These are phyloP conservation scores for Cryptoleucopteryx plumbea DNA, from an alignment of 2,113 vertebrate genomes.

Conservation along the genomic window DNA sequence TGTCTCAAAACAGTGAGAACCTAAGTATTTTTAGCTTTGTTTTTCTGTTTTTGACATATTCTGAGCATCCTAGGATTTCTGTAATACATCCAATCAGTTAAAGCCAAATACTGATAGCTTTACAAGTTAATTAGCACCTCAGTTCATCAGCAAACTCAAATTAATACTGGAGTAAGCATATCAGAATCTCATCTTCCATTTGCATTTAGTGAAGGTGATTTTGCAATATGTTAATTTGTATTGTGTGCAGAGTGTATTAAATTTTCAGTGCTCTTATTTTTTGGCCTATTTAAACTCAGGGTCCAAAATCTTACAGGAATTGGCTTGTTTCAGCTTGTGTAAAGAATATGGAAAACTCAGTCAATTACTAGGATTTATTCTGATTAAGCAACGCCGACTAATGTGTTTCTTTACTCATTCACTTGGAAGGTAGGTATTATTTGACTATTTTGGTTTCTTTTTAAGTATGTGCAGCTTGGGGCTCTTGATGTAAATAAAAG, in stretches of 20 bases:
- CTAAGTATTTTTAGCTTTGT: slow-evolving; percentile 1
- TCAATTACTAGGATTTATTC: neutral
- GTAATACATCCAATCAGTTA: slow-evolving; percentile 7
- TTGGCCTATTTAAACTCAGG: neutral
- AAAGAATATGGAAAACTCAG: neutral
- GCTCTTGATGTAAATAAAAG: slow-evolving; percentile 6
- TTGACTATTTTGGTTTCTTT: neutral
- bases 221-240: slow-evolving; percentile 31
- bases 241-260: neutral
- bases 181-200: neutral
- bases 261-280: neutral
- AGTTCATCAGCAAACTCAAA: slow-evolving; percentile 28
- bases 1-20: neutral
- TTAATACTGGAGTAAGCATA: slow-evolving; percentile 2
- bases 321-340: neutral
- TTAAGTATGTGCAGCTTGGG: neutral
- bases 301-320: neutral
- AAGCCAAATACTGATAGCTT: slow-evolving; percentile 3
- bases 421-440: neutral
- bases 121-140: slow-evolving; percentile 50
- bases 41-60: neutral
- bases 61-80: neutral
- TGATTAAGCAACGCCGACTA: neutral
- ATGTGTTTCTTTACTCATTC: neutral
- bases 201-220: slow-evolving; percentile 40